Evolutionary conservation across 1,140 invertebrate species (phyloP).

Genomic region (Bradynema listronoti): DNA sequence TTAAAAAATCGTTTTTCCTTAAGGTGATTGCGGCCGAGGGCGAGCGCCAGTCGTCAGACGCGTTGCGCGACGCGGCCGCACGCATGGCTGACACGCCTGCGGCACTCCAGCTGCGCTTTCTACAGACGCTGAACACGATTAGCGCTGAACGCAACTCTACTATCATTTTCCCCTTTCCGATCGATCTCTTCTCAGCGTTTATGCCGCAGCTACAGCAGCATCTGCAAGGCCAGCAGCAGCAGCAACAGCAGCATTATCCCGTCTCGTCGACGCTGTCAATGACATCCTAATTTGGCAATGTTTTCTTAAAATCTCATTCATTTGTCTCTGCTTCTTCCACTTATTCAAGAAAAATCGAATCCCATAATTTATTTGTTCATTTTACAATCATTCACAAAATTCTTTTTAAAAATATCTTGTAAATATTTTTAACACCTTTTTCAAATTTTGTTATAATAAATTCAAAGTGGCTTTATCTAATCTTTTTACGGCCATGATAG

Average conservation of each 20-base stretch:
- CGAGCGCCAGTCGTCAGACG: constrained; percentile 58
- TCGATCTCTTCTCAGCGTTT: constrained; percentile 55
- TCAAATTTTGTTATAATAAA: no score
- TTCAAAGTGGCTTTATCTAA: no score
- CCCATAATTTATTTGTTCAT: no score
- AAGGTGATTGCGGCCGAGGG: constrained; percentile 59
- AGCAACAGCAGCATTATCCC: constrained; percentile 9
- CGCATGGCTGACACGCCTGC: constrained; percentile 68
- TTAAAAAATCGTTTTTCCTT: not conserved
- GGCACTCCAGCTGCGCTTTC: constrained; percentile 70
- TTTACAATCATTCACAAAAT: no score
- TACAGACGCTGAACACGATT: constrained; percentile 62
- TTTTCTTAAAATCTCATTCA: no score
- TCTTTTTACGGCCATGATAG: no score
- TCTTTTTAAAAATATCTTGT: no score
- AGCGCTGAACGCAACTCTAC: constrained; percentile 60
- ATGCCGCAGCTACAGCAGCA: constrained; percentile 16
- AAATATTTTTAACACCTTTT: no score
- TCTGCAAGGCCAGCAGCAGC: constrained; percentile 4
- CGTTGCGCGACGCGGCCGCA: constrained; percentile 58
- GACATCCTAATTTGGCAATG: no score
- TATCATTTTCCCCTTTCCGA: constrained; percentile 58
- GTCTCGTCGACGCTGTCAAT: no score
- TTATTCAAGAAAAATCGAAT: no score
- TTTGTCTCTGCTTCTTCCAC: no score